phyloP scores from a whole-genome alignment of 1,140 invertebrate genomes.

The Saxidomus purpurata region DNA sequence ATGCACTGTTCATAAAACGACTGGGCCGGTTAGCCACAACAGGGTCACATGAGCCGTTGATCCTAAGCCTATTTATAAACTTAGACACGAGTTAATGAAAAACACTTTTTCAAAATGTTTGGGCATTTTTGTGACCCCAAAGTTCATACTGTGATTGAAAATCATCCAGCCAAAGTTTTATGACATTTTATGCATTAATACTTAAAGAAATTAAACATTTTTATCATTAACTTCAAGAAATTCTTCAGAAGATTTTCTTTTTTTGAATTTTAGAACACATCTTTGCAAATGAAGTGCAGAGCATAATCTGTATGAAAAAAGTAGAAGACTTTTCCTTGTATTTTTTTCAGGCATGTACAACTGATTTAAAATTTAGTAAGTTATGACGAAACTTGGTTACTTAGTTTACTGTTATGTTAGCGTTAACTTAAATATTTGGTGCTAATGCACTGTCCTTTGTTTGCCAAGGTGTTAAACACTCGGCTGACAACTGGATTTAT shows the following conservation, averaged over 20 bases:
- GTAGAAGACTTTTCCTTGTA: too few species aligned
- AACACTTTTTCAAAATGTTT: neutral
- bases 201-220: neutral
- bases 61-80: constrained; percentile 42
- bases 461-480: neutral
- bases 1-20: neutral
- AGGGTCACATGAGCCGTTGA: constrained; percentile 12
- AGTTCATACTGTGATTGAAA: neutral
- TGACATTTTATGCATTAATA: constrained; percentile 12
- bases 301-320: too few species aligned
- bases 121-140: neutral
- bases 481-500: neutral
- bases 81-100: constrained; percentile 26
- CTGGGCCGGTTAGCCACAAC: neutral
- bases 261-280: too few species aligned
- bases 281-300: too few species aligned
- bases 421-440: neutral
- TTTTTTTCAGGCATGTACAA: too few species aligned
- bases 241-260: too few species aligned
- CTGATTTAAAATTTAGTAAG: too few species aligned
- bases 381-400: too few species aligned
- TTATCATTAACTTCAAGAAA: too few species aligned
- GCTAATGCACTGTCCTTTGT: neutral
- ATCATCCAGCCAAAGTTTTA: neutral
- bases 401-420: neutral